Percentiles rank a stretch among this genome's conserved stretches.
Evolutionary conservation across 2,888 invertebrate genomes (phyloP).

Genomic region (Brenthis hecate): DNA sequence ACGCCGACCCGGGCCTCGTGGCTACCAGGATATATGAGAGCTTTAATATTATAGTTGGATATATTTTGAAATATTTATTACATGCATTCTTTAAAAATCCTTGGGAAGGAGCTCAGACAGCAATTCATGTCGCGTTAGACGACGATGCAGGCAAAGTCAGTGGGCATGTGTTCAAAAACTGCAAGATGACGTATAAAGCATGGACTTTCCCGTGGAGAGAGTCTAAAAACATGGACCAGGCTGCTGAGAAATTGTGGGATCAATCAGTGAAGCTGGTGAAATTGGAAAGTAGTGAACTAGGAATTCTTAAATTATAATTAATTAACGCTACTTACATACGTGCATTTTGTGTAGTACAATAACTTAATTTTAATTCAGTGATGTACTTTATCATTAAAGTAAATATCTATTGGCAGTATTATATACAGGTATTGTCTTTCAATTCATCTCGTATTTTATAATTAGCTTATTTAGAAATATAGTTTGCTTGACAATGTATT

Average conservation of each 20-base stretch:
- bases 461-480: too few relatives aligned
- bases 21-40: conserved; percentile 87
- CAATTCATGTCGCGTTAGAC: conserved; percentile 84
- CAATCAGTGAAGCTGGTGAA: conserved; percentile 43
- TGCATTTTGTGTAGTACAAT: too few relatives aligned
- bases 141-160: conserved; percentile 82
- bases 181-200: conserved; percentile 66
- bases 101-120: conserved; percentile 82
- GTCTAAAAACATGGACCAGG: conserved; percentile 68
- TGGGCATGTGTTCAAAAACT: conserved; percentile 69
- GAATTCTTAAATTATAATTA: neutral
- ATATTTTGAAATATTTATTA: conserved; percentile 73
- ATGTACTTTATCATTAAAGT: too few relatives aligned
- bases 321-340: too few relatives aligned
- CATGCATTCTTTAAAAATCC: conserved; percentile 50
- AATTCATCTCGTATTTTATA: too few relatives aligned
- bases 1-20: conserved; percentile 91
- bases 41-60: conserved; percentile 82
- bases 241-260: conserved; percentile 45
- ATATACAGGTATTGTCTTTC: too few relatives aligned
- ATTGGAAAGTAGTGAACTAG: conserved; percentile 15
- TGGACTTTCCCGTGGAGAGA: conserved; percentile 47
- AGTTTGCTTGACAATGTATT: too few relatives aligned
- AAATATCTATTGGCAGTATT: too few relatives aligned
- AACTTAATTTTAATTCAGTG: too few relatives aligned